Percentiles rank a stretch among this genome's conserved stretches.
Conservation (phyloP, 2,888 invertebrate genomes). For the Leucozona laternaria region DNA sequence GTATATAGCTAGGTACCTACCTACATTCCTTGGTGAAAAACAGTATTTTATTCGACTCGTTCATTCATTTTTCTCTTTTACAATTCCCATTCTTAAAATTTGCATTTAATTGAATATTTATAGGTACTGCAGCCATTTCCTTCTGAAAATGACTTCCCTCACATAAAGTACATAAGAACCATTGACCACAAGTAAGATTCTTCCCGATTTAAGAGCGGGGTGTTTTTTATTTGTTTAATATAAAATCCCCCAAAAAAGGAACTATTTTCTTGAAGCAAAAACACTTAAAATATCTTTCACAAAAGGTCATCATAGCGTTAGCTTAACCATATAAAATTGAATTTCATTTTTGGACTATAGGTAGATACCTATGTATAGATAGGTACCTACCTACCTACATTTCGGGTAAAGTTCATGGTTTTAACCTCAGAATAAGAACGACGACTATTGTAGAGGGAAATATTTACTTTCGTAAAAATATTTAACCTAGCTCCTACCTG, state of each 20-base stretch:
- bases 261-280: neutral
- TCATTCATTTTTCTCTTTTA: neutral
- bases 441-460: constrained; percentile 2
- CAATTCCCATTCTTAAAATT: constrained; percentile 34
- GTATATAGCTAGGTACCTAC: too few species aligned
- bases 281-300: neutral
- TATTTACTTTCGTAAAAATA: constrained; percentile 31
- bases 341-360: constrained; percentile 58
- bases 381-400: too few species aligned
- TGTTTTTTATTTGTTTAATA: neutral
- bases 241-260: neutral
- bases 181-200: constrained; percentile 15
- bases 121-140: constrained; percentile 6
- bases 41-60: neutral
- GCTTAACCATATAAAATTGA: constrained; percentile 56
- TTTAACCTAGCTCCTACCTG: neutral
- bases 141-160: constrained; percentile 8
- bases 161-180: constrained; percentile 38
- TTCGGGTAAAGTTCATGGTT: constrained; percentile 64
- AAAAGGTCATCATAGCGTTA: constrained; percentile 26
- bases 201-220: neutral
- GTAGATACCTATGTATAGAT: too few species aligned
- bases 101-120: constrained; percentile 63
- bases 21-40: neutral
- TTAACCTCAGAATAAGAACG: constrained; percentile 14